Percentiles rank a stretch among this genome's conserved stretches.
Conservation (phyloP, 1,140 invertebrate genomes). For the Brachionus calyciflorus region DNA sequence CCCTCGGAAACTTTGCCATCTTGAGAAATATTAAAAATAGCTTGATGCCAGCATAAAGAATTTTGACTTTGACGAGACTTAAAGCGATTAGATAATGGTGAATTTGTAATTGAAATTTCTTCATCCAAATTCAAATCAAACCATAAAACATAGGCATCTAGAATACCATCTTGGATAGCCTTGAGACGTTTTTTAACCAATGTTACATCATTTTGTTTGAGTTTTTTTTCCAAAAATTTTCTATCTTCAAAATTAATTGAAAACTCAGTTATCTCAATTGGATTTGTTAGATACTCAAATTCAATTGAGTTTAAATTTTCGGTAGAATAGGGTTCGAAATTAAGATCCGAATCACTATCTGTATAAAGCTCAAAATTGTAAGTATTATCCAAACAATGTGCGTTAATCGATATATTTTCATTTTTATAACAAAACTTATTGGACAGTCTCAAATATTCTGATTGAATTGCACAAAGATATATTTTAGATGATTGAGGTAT, state of each 20-base stretch:
- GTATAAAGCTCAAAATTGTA: constrained; percentile 1
- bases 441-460: neutral
- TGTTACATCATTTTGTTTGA: neutral
- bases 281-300: constrained; percentile 17
- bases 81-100: neutral
- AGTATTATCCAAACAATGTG: constrained; percentile 6
- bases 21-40: neutral
- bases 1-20: neutral
- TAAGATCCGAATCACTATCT: neutral
- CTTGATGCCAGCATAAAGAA: constrained; percentile 35
- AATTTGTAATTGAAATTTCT: constrained; percentile 25
- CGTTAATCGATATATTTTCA: neutral
- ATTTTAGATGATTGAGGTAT: constrained; percentile 18
- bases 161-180: neutral
- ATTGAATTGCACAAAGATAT: constrained; percentile 1
- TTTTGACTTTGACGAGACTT: constrained; percentile 13
- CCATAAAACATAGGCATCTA: constrained; percentile 37
- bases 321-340: constrained; percentile 21
- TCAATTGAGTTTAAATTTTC: constrained; percentile 24
- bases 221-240: constrained; percentile 20
- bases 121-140: constrained; percentile 39
- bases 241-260: constrained; percentile 13
- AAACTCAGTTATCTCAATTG: constrained; percentile 13
- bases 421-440: constrained; percentile 3
- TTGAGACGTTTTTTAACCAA: neutral